Base-by-base conservation (phyloP, 2,797 vertebrate species). In the Pelobates cultripes region DNA sequence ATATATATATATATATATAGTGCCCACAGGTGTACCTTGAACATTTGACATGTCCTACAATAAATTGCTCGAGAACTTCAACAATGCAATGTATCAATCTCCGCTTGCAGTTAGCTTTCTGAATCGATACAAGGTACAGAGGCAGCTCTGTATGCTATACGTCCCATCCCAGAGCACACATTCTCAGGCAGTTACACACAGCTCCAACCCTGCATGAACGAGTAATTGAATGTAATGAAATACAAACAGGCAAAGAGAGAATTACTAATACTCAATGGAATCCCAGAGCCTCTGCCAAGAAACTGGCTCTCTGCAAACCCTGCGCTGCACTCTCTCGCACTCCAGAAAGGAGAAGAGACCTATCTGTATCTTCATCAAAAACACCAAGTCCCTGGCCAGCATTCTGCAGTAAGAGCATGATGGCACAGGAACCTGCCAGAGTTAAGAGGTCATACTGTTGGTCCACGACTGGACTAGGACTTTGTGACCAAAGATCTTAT, bases 191-290 rank as follows among this genome's bases (percentile, higher is more conserved):
- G 68, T 82, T 82, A 66, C 75, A 82, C 80, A 42, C 70, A 28
- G 74, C 80, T 66, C 53, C 72, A 51, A 61, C 80, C 60, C 80
- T 77, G 80, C 80, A 70, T 57, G 60, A 77, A 44, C 75, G 15
- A 69, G 69, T 77, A 57, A 82, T 73, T 73, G 75, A 78, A 82
- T 71, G 69, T 71, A 82, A 81, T 77, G 69, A 77, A 77, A 82
- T 73, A 44, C 80, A 82, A 82, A 45, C 75, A 66, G 81, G 74
- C 64, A 78, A 42, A 51, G 70, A 45, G 81, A 66, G 70, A 77
- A 82, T 82, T 78, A 83, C 81, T 78, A 78, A 78, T 83, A 78
- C 76, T 78, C 75, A 83, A 61, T 83, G 81, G 76, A 83, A 78
- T 83, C 76, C 75, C 6, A 7, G 0, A 69, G 72, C 5, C 75